Evolutionary conservation across 2,797 vertebrate species (phyloP).

Genomic region (Neosilurus hyrtlii): DNA sequence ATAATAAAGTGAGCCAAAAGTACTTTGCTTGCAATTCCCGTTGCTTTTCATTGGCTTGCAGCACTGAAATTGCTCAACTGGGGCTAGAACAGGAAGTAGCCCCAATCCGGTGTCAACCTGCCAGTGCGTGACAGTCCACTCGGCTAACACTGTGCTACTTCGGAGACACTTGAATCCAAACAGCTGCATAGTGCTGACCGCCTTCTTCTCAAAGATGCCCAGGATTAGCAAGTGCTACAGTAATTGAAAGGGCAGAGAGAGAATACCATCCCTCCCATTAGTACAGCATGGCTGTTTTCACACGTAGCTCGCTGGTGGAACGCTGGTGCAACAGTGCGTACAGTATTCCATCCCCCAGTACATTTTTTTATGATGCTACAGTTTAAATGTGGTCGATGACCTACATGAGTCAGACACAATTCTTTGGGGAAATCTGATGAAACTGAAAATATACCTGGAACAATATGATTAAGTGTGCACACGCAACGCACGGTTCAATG

Average conservation of each 20-base stretch:
- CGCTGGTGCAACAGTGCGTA: no score
- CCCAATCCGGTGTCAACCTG: no score
- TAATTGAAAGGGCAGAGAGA: background rate
- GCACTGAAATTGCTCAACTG: no score
- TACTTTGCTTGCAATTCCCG: no score
- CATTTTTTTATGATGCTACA: background rate
- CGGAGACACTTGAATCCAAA: background rate
- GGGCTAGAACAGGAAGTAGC: no score
- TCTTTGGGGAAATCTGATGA: conserved; percentile 6
- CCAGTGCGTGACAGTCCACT: no score
- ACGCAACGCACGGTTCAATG: background rate
- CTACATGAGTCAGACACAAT: background rate
- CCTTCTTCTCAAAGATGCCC: background rate
- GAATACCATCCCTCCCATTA: background rate
- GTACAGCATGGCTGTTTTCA: background rate
- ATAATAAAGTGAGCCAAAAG: no score
- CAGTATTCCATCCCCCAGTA: background rate
- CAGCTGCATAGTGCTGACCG: no score
- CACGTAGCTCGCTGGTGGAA: no score
- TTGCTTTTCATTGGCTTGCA: no score
- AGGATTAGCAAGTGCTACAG: background rate
- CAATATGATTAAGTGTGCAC: background rate
- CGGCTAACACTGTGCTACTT: background rate
- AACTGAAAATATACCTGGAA: background rate
- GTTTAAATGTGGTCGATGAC: background rate